Conservation (phyloP, 1,140 invertebrate genomes). For the Leptopilina clavipes region DNA sequence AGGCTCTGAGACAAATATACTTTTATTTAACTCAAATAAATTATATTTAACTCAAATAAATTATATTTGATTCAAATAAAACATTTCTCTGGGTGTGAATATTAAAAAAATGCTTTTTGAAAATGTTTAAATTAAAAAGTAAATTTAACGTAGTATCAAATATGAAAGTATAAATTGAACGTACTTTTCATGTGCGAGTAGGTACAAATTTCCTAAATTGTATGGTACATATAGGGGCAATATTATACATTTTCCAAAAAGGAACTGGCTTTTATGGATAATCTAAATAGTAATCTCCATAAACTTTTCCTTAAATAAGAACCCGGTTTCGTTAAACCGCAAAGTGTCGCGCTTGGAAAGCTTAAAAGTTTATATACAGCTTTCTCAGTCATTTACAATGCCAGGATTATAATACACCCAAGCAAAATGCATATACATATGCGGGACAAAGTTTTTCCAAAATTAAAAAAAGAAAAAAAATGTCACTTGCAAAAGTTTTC, state of each 20-base stretch:
- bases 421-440: slow-evolving; percentile 20
- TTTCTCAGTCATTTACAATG: not conserved
- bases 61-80: no score
- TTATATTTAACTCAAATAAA: no score
- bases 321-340: not conserved
- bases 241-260: not conserved
- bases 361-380: slow-evolving; percentile 23
- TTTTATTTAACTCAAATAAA: no score
- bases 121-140: no score
- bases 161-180: no score
- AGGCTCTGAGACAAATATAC: no score
- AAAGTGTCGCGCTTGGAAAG: slow-evolving; percentile 1
- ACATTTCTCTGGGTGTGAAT: no score
- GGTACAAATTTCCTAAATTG: no score
- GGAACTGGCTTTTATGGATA: not conserved
- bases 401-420: not conserved
- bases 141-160: no score
- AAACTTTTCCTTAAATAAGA: not conserved
- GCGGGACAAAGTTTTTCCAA: not conserved
- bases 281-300: not conserved
- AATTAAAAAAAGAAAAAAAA: not conserved
- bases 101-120: no score
- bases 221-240: no score
- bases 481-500: not conserved
- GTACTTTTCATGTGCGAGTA: no score